phyloP scores from a whole-genome alignment of 2,113 vertebrate genomes.

The Elanoides forficatus region DNA sequence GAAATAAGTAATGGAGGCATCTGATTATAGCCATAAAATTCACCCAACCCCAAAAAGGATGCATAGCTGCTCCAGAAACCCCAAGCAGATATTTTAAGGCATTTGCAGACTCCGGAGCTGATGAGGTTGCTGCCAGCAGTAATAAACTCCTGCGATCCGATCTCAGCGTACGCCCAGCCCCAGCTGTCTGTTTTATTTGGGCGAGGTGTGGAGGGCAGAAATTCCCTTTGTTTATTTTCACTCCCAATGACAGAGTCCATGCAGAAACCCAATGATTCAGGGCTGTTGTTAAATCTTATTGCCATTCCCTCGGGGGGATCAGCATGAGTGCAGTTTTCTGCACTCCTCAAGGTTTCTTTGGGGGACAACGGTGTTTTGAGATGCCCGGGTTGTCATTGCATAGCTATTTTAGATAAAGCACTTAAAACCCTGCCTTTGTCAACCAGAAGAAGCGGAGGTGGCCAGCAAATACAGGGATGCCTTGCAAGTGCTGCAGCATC shows the following conservation, averaged over 20 bases:
- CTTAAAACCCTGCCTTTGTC: background rate
- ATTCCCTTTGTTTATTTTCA: background rate
- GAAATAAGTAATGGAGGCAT: constrained; percentile 38
- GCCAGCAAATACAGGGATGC: background rate
- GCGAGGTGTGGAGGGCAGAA: background rate
- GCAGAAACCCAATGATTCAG: background rate
- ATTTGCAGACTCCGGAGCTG: background rate
- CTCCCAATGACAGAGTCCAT: background rate
- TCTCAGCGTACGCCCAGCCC: background rate
- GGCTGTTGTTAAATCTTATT: background rate
- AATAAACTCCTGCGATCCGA: background rate
- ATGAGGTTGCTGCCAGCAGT: constrained; percentile 1
- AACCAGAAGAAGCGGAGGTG: background rate
- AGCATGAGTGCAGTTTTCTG: fast-evolving
- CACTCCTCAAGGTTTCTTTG: background rate
- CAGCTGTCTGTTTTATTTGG: background rate
- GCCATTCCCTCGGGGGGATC: fast-evolving
- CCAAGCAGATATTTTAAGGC: background rate
- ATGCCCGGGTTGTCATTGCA: background rate
- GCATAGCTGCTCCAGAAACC: background rate
- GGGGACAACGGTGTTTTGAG: background rate
- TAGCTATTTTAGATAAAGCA: background rate
- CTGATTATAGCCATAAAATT: constrained; percentile 32
- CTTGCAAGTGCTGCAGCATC: background rate
- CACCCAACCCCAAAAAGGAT: constrained; percentile 16